Percentiles rank a stretch among this genome's conserved stretches.
Conservation (phyloP, 2,113 vertebrate species). For the Zosterops pallidus region DNA sequence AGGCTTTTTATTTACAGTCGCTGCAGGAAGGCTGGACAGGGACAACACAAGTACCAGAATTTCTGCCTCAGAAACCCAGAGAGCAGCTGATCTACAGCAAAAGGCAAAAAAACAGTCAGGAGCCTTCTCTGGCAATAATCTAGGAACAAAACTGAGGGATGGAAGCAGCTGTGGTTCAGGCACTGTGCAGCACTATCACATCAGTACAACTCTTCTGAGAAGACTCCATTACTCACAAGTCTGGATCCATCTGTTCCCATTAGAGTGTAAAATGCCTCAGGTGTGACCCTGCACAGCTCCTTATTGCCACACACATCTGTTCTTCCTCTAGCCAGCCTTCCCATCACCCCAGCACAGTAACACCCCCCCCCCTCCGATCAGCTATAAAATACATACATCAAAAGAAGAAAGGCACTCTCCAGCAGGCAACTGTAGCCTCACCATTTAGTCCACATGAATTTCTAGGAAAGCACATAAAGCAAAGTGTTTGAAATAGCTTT, state of each 20-base stretch:
- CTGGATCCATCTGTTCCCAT: slow-evolving; percentile 24
- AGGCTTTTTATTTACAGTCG: not conserved
- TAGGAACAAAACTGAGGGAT: not conserved
- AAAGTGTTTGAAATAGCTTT: not conserved
- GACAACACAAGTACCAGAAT: not conserved
- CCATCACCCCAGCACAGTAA: not conserved
- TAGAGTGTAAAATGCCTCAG: not conserved
- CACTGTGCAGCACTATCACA: not conserved
- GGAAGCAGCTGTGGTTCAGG: not conserved
- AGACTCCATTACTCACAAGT: not conserved
- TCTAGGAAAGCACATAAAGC: not conserved
- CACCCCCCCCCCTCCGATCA: fast-evolving
- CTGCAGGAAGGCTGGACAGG: not conserved
- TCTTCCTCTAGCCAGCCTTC: not conserved
- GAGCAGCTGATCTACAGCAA: not conserved
- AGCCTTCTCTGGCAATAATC: not conserved
- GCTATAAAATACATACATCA: not conserved
- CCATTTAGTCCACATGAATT: not conserved
- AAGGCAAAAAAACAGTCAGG: not conserved
- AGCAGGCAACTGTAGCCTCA: not conserved
- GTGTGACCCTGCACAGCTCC: not conserved
- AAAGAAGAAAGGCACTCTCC: not conserved
- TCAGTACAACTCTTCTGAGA: not conserved
- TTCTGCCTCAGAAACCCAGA: not conserved
- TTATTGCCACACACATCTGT: not conserved